phyloP scores from a whole-genome alignment of 2,113 vertebrate species.

The Apteryx mantelli region DNA sequence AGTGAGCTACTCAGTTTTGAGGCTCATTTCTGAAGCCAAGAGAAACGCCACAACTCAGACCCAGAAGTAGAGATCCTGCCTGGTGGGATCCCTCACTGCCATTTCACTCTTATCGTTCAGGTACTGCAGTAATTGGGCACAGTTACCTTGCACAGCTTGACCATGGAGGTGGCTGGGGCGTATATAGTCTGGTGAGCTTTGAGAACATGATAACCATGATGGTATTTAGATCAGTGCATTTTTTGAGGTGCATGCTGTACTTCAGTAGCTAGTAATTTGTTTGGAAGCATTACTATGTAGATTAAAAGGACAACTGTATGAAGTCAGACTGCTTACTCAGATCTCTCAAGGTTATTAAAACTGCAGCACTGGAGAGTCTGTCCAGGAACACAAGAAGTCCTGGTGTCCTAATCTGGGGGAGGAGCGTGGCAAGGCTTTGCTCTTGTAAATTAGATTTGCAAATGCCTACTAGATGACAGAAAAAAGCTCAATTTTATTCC shows the following conservation, averaged over 20 bases:
- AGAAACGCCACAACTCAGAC: background rate
- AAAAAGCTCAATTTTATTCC: background rate
- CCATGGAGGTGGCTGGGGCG: background rate
- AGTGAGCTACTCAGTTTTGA: background rate
- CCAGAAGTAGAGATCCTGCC: background rate
- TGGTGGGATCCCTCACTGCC: background rate
- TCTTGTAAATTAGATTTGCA: background rate
- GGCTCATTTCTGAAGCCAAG: background rate
- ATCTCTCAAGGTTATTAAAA: background rate
- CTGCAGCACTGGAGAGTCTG: background rate
- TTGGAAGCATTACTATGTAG: background rate
- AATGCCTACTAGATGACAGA: background rate
- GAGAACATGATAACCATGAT: background rate
- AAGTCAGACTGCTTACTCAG: background rate
- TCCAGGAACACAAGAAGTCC: background rate
- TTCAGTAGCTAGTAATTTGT: background rate
- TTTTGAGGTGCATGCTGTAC: background rate
- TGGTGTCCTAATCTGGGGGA: background rate
- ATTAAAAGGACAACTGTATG: background rate
- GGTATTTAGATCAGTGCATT: too few relatives aligned
- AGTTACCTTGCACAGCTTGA: background rate
- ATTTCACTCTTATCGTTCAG: too few relatives aligned
- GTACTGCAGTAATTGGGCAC: background rate
- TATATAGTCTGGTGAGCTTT: background rate
- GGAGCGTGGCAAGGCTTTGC: background rate